Conservation (phyloP, 2,888 invertebrate genomes). For the Chaitophorus viminalis region DNA sequence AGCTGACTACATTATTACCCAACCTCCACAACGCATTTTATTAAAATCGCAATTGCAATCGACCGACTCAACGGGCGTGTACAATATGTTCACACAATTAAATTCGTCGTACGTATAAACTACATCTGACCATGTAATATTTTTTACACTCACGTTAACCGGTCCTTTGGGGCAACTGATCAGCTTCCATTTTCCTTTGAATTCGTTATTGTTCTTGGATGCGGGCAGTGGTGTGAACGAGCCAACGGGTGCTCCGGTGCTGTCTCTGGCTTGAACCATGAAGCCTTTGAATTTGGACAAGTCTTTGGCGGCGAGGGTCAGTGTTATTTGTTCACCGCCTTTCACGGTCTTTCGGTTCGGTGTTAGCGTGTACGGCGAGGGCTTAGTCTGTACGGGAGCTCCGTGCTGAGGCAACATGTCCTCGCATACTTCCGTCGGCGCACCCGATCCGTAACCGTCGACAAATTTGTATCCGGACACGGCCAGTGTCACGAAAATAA, state of each 20-base stretch:
- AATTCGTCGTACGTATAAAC: too few relatives aligned
- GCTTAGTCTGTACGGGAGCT: conserved; percentile 64
- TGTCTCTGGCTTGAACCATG: conserved; percentile 75
- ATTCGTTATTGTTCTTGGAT: conserved; percentile 69
- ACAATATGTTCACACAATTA: too few relatives aligned
- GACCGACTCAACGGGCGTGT: too few relatives aligned
- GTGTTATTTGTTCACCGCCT: conserved; percentile 25
- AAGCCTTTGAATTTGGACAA: conserved; percentile 73
- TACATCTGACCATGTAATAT: too few relatives aligned
- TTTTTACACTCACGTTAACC: conserved; percentile 25
- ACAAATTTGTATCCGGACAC: conserved; percentile 6
- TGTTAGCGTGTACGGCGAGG: conserved; percentile 52
- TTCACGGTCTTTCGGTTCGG: conserved; percentile 51
- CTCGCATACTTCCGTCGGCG: conserved; percentile 74
- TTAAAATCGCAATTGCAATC: too few relatives aligned
- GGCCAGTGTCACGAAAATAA: conserved; percentile 31
- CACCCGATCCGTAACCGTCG: conserved; percentile 69
- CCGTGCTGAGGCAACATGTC: conserved; percentile 78
- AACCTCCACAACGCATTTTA: too few relatives aligned
- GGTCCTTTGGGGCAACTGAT: conserved; percentile 67
- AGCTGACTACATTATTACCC: too few relatives aligned
- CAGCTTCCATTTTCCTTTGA: conserved; percentile 70
- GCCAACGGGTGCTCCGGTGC: conserved; percentile 72
- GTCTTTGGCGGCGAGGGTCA: conserved; percentile 42
- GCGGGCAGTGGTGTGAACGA: conserved; percentile 71